Evolutionary conservation across 1,140 invertebrate species (phyloP), one percentile per base, ranked within the genome.

Genomic region (Trypoxylus dichotomus): DNA sequence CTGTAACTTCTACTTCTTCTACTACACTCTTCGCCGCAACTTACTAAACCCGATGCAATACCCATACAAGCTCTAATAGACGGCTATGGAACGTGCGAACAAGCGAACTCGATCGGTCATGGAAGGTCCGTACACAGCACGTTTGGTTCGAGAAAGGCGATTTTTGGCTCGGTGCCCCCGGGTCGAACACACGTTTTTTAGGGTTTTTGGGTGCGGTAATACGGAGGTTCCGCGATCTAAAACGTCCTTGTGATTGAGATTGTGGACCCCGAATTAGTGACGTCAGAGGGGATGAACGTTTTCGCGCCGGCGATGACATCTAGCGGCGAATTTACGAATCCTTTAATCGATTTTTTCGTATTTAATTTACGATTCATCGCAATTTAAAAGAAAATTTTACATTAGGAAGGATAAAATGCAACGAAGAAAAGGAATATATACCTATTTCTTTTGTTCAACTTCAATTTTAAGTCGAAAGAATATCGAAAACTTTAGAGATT

Each of bases 231-330:
- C 80, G 58, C 19, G 60, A 75, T 78, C 76, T 76, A 74, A 41
- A 71, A 58, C 76, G 76, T 73, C 72, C 72, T 72, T 77, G 76
- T 72, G 71, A 54, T 72, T 54, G 76, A 41, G 43, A 68, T 73
- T 77, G 41, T 68, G 63, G 72, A 73, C 42, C 68, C 68, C 68
- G 76, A 77, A 74, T 21, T 42, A 43, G 58, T 47, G 63, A 73
- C 63, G 72, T 72, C 63, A 73, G 63, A 77, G 29, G 37, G 73
- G 68, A 77, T 32, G 41, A 42, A 58, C 75, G n/a, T 32, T 58
- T 58, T 8, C 41, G 41, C 19, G 41, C 32, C 3, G 25, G 24
- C 7, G 21, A 37, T 27, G 75, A 13, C 75, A 76, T 25, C 75
- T 76, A 15, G 3, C 73, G 43, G 11, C 42, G 47, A 3, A 10